Conservation (phyloP, 2,797 vertebrate species). For the Myripristis murdjan region DNA sequence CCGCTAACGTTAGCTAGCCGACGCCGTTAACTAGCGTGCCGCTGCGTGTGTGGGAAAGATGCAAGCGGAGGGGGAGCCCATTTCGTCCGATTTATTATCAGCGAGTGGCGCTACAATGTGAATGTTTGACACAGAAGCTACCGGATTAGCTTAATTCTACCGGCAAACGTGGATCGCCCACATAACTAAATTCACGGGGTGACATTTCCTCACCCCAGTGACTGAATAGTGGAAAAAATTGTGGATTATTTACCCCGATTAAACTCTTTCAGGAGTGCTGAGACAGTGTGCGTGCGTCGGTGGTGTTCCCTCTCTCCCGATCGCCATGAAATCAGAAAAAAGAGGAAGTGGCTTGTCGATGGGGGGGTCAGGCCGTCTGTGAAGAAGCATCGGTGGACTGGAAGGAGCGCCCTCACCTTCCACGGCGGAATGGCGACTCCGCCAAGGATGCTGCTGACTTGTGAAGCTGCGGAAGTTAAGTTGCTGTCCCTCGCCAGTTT, state of each 20-base stretch:
- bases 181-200: constrained; percentile 2
- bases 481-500: neutral
- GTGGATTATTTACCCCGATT: constrained; percentile 80
- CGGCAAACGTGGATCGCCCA: constrained; percentile 21
- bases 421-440: constrained; percentile 68
- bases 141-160: constrained; percentile 17
- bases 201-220: constrained; percentile 27
- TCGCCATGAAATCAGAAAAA: constrained; percentile 89
- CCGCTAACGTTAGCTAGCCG: constrained; percentile 72
- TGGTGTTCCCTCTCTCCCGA: constrained; percentile 86
- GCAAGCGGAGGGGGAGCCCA: constrained; percentile 72
- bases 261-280: constrained; percentile 81
- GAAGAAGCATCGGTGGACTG: constrained; percentile 67
- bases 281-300: constrained; percentile 82
- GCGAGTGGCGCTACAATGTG: constrained; percentile 50
- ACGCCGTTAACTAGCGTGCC: constrained; percentile 73
- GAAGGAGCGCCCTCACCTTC: constrained; percentile 84
- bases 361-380: constrained; percentile 74
- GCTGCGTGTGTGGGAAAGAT: constrained; percentile 54
- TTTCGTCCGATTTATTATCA: constrained; percentile 80
- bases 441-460: too few species aligned
- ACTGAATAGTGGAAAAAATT: constrained; percentile 48
- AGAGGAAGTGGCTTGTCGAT: constrained; percentile 85
- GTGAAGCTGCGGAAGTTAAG: neutral
- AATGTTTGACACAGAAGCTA: constrained; percentile 47